Evolutionary conservation across 2,888 invertebrate genomes (phyloP).

Genomic region (Hetaerina titia): DNA sequence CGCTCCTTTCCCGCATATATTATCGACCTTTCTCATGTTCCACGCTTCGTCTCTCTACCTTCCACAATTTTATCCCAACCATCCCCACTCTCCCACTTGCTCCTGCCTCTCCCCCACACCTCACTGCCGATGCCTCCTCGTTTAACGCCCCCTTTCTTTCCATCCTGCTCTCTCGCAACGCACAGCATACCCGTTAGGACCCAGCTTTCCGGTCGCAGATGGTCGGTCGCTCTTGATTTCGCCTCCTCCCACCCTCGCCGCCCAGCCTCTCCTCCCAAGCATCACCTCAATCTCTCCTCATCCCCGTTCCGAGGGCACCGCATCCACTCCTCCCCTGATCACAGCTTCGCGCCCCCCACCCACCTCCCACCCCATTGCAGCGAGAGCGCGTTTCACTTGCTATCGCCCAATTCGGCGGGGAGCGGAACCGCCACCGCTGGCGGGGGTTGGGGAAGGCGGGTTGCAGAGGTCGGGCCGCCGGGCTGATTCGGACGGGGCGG

Average conservation of each 20-base stretch:
- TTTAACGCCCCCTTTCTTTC: background rate
- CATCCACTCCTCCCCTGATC: background rate
- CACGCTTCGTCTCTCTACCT: background rate
- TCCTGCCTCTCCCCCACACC: too few species aligned
- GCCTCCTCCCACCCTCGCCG: background rate
- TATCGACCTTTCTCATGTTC: too few species aligned
- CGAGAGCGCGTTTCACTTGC: background rate
- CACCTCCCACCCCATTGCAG: background rate
- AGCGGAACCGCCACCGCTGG: background rate
- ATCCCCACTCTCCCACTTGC: background rate
- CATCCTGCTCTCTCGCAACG: background rate
- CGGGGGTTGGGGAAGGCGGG: background rate
- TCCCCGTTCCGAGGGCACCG: background rate
- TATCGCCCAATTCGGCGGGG: too few species aligned
- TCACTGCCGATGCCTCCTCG: background rate
- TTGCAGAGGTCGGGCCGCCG: slow-evolving; percentile 4
- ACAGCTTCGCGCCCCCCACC: background rate
- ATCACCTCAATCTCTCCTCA: background rate
- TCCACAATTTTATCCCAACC: background rate
- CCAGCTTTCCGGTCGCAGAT: background rate
- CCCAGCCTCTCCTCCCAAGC: too few species aligned
- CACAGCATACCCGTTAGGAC: background rate
- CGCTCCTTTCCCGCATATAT: too few species aligned
- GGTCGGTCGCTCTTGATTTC: background rate
- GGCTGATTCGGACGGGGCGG: background rate